Percentiles rank a stretch among this genome's conserved stretches.
Evolutionary conservation across 2,888 invertebrate species (phyloP).

Genomic region (Cheilosia grossa): DNA sequence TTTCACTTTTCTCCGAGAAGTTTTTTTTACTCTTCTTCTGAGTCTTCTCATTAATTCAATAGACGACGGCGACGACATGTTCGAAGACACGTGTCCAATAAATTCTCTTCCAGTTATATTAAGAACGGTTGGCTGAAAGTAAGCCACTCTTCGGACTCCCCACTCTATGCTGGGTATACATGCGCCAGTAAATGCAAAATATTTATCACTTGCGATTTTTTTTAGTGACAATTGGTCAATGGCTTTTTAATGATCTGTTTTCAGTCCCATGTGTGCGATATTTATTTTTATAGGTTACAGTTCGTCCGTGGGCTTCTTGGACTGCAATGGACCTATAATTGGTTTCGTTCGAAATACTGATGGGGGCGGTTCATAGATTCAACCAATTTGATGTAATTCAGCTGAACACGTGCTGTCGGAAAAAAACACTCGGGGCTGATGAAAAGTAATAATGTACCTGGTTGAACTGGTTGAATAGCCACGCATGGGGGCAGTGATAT

Average conservation of each 20-base stretch:
- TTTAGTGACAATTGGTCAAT: slow-evolving; percentile 65
- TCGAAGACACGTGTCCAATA: slow-evolving; percentile 43
- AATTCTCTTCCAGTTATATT: slow-evolving; percentile 41
- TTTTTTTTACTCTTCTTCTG: background rate
- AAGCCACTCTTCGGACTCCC: background rate
- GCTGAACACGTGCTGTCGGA: slow-evolving; percentile 19
- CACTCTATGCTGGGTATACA: background rate
- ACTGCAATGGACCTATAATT: background rate
- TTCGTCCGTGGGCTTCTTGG: slow-evolving; percentile 1
- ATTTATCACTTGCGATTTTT: slow-evolving; percentile 35
- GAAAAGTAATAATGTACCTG: background rate
- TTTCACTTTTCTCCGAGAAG: slow-evolving; percentile 4
- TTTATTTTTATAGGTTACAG: slow-evolving; percentile 13
- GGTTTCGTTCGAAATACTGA: background rate
- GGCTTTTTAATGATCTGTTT: slow-evolving; percentile 63
- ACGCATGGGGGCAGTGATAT: slow-evolving; percentile 1
- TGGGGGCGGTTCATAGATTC: too few relatives aligned
- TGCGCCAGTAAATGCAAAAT: slow-evolving; percentile 9
- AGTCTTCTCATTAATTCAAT: slow-evolving; percentile 41
- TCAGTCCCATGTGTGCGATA: background rate
- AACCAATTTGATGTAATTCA: background rate
- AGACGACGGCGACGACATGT: slow-evolving; percentile 29
- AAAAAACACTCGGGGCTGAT: background rate
- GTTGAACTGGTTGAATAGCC: background rate
- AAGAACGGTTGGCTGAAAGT: slow-evolving; percentile 20